A percentile compares a stretch with the other conserved stretches of the same genome.
These are phyloP conservation scores for Torymus tubicola DNA, from an alignment of 2,888 invertebrate genomes.

Conservation along the genomic window DNA sequence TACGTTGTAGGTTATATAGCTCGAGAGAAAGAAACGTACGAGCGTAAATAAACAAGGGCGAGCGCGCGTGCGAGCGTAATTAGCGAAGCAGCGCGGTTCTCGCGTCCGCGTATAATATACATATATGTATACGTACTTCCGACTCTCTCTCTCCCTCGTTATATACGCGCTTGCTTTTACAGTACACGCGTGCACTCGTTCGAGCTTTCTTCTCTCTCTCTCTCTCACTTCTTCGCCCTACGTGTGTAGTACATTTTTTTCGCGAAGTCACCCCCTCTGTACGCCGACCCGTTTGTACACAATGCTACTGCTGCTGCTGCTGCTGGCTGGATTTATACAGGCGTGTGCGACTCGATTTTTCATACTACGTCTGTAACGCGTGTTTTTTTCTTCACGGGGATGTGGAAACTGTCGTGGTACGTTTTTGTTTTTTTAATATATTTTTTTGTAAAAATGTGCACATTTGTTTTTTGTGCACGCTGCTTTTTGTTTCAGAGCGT, in stretches of 20 bases:
- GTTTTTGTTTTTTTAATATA: not conserved
- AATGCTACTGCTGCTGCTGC: not conserved
- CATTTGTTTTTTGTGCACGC: too few relatives aligned
- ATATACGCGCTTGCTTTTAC: too few relatives aligned
- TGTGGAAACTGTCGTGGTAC: not conserved
- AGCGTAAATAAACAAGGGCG: not conserved
- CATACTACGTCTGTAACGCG: not conserved
- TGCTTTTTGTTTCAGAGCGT: too few relatives aligned
- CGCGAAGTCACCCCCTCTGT: not conserved
- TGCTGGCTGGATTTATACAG: constrained; percentile 13
- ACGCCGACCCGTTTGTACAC: not conserved
- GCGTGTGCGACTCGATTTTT: constrained; percentile 13
- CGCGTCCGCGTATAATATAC: constrained; percentile 20
- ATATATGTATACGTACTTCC: not conserved
- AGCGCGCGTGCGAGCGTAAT: constrained; percentile 14
- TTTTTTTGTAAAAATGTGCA: too few relatives aligned
- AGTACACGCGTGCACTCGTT: too few relatives aligned
- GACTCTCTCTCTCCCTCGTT: too few relatives aligned
- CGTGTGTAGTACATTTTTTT: not conserved
- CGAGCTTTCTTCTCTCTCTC: too few relatives aligned
- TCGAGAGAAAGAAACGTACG: constrained; percentile 5
- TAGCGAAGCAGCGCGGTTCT: constrained; percentile 41
- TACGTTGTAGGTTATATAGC: too few relatives aligned
- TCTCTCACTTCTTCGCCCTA: not conserved
- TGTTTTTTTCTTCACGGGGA: not conserved